These are phyloP conservation scores for Monomorium pharaonis DNA, from an alignment of 1,140 invertebrate species.

Conservation along the genomic window DNA sequence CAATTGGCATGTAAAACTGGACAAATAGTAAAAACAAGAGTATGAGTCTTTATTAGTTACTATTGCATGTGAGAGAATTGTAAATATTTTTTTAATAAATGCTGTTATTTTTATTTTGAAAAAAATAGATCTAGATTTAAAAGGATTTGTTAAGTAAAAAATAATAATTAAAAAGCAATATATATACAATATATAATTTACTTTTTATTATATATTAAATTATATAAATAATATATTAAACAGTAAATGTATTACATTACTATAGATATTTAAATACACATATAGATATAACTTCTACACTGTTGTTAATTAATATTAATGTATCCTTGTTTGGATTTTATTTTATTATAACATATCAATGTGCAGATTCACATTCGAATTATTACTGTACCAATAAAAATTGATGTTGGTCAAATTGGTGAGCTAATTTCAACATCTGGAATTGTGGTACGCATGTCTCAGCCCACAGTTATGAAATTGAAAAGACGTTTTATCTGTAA, in stretches of 20 bases:
- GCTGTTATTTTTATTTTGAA: neutral
- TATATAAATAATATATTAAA: neutral
- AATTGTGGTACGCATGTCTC: slow-evolving; percentile 91
- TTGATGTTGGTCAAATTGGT: slow-evolving; percentile 83
- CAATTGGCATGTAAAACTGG: slow-evolving; percentile 83
- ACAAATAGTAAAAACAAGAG: slow-evolving; percentile 87
- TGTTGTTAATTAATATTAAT: neutral
- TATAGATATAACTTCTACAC: neutral
- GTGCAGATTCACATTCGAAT: slow-evolving; percentile 78
- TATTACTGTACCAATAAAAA: slow-evolving; percentile 72
- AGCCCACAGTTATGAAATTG: slow-evolving; percentile 92
- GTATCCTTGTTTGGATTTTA: neutral
- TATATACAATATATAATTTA: too few relatives aligned
- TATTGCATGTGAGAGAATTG: slow-evolving; percentile 62
- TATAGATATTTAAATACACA: neutral
- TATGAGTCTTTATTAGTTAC: slow-evolving; percentile 88
- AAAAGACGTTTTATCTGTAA: slow-evolving; percentile 90
- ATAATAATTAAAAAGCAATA: neutral
- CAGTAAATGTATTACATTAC: neutral
- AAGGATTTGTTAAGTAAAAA: neutral
- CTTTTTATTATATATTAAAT: neutral
- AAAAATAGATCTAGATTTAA: neutral
- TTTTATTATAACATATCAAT: neutral
- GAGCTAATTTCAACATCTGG: slow-evolving; percentile 86
- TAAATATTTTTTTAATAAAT: neutral